Evolutionary conservation across 2,113 vertebrate genomes (phyloP).

Genomic region (Scalopus aquaticus): DNA sequence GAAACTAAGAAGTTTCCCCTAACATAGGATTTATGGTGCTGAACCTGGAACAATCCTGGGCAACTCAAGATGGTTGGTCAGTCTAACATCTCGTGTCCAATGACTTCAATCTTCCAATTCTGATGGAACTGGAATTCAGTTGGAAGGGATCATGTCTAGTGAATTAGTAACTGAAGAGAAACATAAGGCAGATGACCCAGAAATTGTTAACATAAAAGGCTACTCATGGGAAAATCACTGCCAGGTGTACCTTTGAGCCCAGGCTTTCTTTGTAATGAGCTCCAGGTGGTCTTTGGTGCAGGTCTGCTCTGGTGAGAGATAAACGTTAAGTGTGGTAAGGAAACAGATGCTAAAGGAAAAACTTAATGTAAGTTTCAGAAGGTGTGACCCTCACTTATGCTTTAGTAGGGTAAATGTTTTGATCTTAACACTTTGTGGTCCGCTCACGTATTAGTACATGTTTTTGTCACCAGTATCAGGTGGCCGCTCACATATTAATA

Average conservation of each 20-base stretch:
- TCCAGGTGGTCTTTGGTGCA: background rate
- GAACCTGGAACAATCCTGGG: background rate
- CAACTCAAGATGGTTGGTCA: background rate
- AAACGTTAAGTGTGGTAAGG: background rate
- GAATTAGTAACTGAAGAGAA: background rate
- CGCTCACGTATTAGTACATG: too few species aligned
- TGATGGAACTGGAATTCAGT: background rate
- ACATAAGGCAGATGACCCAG: background rate
- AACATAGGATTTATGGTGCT: background rate
- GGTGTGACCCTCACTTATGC: background rate
- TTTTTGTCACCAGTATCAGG: too few species aligned
- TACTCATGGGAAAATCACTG: background rate
- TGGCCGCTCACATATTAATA: too few species aligned
- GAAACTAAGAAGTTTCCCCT: too few species aligned
- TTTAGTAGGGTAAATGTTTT: conserved; percentile 10
- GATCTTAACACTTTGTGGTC: too few species aligned
- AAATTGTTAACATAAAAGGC: background rate
- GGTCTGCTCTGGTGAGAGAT: background rate
- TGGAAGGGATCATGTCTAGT: background rate
- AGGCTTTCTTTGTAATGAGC: background rate
- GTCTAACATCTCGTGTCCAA: background rate
- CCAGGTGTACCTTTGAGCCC: background rate
- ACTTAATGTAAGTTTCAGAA: background rate
- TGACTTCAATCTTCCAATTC: background rate
- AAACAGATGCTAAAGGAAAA: background rate